A percentile compares a stretch with the other conserved stretches of the same genome.
These are phyloP conservation scores for Trimorus sp. DNA, from an alignment of 2,888 invertebrate species.

Conservation along the genomic window DNA sequence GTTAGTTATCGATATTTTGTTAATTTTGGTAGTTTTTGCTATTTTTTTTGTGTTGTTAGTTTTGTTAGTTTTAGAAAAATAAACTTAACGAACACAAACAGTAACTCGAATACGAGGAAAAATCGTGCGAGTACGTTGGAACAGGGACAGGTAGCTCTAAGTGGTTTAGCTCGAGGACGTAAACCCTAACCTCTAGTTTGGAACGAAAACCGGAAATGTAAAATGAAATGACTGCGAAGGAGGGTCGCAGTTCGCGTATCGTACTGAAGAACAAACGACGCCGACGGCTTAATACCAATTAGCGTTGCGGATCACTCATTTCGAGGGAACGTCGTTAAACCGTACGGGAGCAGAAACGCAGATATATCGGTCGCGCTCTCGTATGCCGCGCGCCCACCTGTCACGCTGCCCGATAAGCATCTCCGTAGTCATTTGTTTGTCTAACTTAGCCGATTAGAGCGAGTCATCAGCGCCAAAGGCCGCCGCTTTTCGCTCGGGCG, in stretches of 20 bases:
- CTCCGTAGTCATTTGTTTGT: conserved; percentile 81
- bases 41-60: too few relatives aligned
- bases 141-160: too few relatives aligned
- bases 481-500: conserved; percentile 68
- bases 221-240: conserved; percentile 1
- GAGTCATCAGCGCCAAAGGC: conserved; percentile 80
- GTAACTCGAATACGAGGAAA: too few relatives aligned
- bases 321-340: conserved; percentile 74
- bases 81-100: too few relatives aligned
- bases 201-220: too few relatives aligned
- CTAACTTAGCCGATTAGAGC: conserved; percentile 77
- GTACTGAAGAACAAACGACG: conserved; percentile 59
- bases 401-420: conserved; percentile 71
- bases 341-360: conserved; percentile 66
- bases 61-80: too few relatives aligned
- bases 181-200: too few relatives aligned
- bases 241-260: conserved; percentile 31
- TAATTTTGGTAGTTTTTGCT: too few relatives aligned
- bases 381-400: conserved; percentile 36
- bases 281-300: conserved; percentile 78
- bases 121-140: too few relatives aligned
- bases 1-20: too few relatives aligned
- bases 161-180: too few relatives aligned
- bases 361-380: conserved; percentile 52
- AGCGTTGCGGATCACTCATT: conserved; percentile 78